Conservation (phyloP, 2,797 vertebrate species). For the Micromesistius poutassou region DNA sequence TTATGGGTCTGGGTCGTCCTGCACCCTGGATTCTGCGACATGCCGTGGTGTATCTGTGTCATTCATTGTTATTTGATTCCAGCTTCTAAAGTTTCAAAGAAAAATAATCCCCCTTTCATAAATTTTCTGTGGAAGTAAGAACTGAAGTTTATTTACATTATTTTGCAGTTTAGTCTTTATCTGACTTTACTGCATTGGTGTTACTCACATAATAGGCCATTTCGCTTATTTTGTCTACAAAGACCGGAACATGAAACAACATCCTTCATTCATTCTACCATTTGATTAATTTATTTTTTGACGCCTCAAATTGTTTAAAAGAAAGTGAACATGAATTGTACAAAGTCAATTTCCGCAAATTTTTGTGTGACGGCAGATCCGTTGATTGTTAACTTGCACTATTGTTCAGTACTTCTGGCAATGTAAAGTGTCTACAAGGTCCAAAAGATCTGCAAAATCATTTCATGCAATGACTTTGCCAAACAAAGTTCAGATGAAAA, state of each 20-base stretch:
- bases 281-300: background rate
- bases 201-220: slow-evolving; percentile 1
- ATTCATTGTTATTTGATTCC: slow-evolving; percentile 9
- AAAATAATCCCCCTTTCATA: slow-evolving; percentile 4
- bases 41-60: slow-evolving; percentile 6
- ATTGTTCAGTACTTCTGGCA: background rate
- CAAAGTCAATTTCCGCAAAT: background rate
- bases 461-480: background rate
- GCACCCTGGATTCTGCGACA: background rate
- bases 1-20: slow-evolving; percentile 4
- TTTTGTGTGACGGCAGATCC: background rate
- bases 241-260: background rate
- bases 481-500: background rate
- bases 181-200: background rate
- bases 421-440: background rate
- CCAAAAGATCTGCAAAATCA: background rate
- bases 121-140: background rate
- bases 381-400: background rate
- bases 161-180: background rate
- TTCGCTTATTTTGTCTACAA: background rate
- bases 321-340: background rate
- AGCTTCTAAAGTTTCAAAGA: slow-evolving; percentile 9
- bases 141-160: background rate
- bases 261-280: background rate
- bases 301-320: background rate